These are phyloP conservation scores for Serrognathus titanus DNA, from an alignment of 2,888 invertebrate species.

Conservation along the genomic window DNA sequence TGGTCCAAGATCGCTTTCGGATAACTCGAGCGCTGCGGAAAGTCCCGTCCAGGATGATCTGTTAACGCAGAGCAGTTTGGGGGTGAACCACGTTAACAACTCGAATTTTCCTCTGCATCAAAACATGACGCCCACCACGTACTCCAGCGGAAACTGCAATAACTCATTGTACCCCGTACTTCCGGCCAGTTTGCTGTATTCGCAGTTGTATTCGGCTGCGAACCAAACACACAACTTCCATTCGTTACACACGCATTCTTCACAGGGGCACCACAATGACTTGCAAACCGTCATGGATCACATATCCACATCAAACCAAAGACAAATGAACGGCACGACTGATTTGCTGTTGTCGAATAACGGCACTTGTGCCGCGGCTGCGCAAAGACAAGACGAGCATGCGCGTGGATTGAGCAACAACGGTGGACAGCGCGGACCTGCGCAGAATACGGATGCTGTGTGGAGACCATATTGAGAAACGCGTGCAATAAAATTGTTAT, in stretches of 20 bases:
- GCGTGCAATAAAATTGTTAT: constrained; percentile 25
- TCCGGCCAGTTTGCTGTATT: constrained; percentile 78
- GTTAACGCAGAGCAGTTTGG: constrained; percentile 62
- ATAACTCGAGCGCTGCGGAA: constrained; percentile 79
- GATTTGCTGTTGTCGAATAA: constrained; percentile 56
- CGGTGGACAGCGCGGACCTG: constrained; percentile 57
- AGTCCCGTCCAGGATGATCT: constrained; percentile 79
- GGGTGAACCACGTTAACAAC: constrained; percentile 53
- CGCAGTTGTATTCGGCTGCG: constrained; percentile 77
- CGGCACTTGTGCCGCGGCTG: constrained; percentile 58
- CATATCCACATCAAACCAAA: constrained; percentile 61
- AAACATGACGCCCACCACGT: constrained; percentile 45
- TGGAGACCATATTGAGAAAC: constrained; percentile 68
- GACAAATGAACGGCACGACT: constrained; percentile 50
- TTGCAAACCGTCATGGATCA: constrained; percentile 75
- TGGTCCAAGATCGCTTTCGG: constrained; percentile 74
- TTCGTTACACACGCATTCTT: constrained; percentile 62
- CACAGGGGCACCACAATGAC: constrained; percentile 58
- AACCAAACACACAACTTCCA: constrained; percentile 73
- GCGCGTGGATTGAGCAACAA: constrained; percentile 45
- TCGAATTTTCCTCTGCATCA: constrained; percentile 61
- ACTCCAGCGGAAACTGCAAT: constrained; percentile 61
- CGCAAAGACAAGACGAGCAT: constrained; percentile 58
- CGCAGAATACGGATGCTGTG: constrained; percentile 65
- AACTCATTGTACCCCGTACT: constrained; percentile 74